Evolutionary conservation across 1,140 invertebrate genomes (phyloP).

Genomic region (Rhyzopertha dominica): DNA sequence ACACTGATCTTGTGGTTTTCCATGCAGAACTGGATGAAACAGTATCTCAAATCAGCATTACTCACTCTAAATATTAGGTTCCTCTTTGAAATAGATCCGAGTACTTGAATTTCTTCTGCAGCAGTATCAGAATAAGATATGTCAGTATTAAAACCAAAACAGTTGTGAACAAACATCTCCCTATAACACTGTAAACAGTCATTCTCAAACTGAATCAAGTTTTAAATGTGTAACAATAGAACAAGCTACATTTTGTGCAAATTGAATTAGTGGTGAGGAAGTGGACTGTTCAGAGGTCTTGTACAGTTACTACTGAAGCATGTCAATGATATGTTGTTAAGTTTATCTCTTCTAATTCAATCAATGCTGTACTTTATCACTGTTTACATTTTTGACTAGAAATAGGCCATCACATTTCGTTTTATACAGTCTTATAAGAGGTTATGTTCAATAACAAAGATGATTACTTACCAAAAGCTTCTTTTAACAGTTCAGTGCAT

Average conservation of each 20-base stretch:
- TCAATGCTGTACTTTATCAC: too few species aligned
- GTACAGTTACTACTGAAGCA: too few species aligned
- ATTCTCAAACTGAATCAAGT: slow-evolving; percentile 19
- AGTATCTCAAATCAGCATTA: slow-evolving; percentile 13
- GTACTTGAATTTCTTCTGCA: slow-evolving; percentile 43
- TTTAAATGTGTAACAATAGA: too few species aligned
- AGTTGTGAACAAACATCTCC: slow-evolving; percentile 38
- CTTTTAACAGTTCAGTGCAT: slow-evolving; percentile 62
- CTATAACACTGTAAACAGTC: slow-evolving; percentile 28
- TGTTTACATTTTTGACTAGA: too few species aligned
- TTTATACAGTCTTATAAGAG: too few species aligned
- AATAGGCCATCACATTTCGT: too few species aligned
- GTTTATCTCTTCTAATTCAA: too few species aligned
- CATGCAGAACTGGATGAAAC: background rate
- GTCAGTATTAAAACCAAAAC: slow-evolving; percentile 37
- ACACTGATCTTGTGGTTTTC: slow-evolving; percentile 15
- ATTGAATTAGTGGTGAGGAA: too few species aligned
- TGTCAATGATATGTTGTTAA: too few species aligned
- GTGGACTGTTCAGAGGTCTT: too few species aligned
- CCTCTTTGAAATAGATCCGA: slow-evolving; percentile 28
- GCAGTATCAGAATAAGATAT: slow-evolving; percentile 38
- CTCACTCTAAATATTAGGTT: slow-evolving; percentile 17
- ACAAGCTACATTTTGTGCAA: too few species aligned
- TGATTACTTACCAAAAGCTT: slow-evolving; percentile 58
- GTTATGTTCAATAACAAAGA: too few species aligned